Base-by-base conservation (phyloP, 2,113 vertebrate species). In the Microcebus tavaratra region DNA sequence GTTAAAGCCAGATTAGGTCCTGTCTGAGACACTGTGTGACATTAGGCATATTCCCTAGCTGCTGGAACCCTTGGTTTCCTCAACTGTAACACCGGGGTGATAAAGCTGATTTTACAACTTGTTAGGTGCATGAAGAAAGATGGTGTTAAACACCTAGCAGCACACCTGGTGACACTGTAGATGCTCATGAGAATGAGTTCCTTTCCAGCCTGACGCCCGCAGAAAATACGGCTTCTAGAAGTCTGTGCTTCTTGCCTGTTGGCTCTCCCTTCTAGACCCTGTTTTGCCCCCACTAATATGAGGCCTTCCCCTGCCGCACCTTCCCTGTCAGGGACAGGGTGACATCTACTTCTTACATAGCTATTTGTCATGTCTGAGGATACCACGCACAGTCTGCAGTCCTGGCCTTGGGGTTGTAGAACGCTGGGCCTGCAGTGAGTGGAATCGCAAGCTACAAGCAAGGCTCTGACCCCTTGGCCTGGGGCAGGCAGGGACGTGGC, bases 351-450 rank as follows among this genome's bases (percentile, higher is more conserved):
- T 59, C 75, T 78, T 78, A 27, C 3, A 0, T n/a, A 50, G 68
- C 25, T 42, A 78, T 34, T 59, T 27, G 25, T 55, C 21, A 7
- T 36, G 34, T 15, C 87, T 4, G 13, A 50, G 36, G 31, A 39
- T 36, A 29, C 50, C 14, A 34, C 6, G 0, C 5, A 1, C 34
- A 48, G 57, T 61, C 1, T 4, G 1, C 29, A n/a, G 21, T 57
- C 48, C 55, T 17, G 36, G 72, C n/a, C 76, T 39, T 61, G 20
- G 50, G 59, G 76, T 84, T 34, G 27, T 4, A 67, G 3, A 5
- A 5, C 2, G 0, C 65, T 39, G 55, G 65, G 55, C n/a, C 76
- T 31, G 3, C 57, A 3, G 39, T 25, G 23, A 53, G 73, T 48
- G 15, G 48, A 39, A 6, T 90, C 75, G 23, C 9, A 61, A 87